These are phyloP conservation scores for Clamator glandarius DNA, from an alignment of 2,797 vertebrate species.

Conservation along the genomic window DNA sequence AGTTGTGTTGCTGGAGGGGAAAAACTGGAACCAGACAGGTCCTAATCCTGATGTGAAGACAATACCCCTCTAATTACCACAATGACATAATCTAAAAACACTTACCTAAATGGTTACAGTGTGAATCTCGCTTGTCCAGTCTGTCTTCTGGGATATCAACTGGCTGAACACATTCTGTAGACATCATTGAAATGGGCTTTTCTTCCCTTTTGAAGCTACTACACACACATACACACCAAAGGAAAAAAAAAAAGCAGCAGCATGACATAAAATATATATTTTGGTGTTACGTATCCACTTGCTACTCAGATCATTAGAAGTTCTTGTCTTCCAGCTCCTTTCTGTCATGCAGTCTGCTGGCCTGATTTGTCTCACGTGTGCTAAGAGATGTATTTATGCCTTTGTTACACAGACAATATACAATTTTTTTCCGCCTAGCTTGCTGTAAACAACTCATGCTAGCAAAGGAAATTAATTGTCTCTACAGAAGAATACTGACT, in stretches of 20 bases:
- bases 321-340: neutral
- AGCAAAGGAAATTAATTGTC: fast-evolving
- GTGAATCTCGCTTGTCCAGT: conserved; percentile 75
- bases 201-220: neutral
- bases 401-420: neutral
- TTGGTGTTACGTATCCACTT: neutral
- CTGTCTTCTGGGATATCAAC: conserved; percentile 82
- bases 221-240: neutral
- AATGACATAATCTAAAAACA: conserved; percentile 24
- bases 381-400: neutral
- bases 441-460: neutral
- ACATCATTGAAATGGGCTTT: conserved; percentile 74
- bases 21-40: neutral
- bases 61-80: neutral
- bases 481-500: neutral
- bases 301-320: neutral
- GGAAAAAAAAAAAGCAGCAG: neutral
- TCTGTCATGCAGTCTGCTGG: neutral
- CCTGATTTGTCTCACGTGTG: neutral
- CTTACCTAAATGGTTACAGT: conserved; percentile 80
- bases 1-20: conserved; percentile 26
- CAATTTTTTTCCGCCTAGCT: neutral
- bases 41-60: conserved; percentile 15
- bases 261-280: neutral
- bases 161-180: conserved; percentile 81